Percentiles rank a stretch among this genome's conserved stretches.
Conservation (phyloP, 1,140 invertebrate genomes). For the Eubasilissa regina region DNA sequence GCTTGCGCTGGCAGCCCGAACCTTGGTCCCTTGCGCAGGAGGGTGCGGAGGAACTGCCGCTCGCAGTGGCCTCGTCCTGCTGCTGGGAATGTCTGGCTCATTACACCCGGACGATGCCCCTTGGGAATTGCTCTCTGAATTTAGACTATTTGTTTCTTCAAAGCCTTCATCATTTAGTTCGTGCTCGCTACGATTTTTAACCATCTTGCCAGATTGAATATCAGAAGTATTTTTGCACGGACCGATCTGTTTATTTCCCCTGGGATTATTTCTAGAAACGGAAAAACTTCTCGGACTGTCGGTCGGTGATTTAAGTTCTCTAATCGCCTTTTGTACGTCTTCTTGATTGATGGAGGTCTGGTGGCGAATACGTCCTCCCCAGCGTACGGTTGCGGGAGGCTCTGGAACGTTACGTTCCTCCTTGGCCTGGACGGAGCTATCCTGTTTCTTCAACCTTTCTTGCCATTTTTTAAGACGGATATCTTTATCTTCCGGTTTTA, state of each 20-base stretch:
- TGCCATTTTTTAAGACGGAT: slow-evolving; percentile 77
- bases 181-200: slow-evolving; percentile 72
- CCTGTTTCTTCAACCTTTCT: slow-evolving; percentile 73
- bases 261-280: slow-evolving; percentile 14
- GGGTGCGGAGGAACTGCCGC: slow-evolving; percentile 62
- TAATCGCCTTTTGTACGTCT: slow-evolving; percentile 76
- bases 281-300: slow-evolving; percentile 68
- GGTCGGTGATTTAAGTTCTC: slow-evolving; percentile 75
- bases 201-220: slow-evolving; percentile 63
- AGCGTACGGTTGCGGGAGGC: slow-evolving; percentile 46
- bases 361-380: slow-evolving; percentile 64
- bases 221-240: slow-evolving; percentile 63
- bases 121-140: slow-evolving; percentile 88
- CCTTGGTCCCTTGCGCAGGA: slow-evolving; percentile 62
- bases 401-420: slow-evolving; percentile 40
- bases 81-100: slow-evolving; percentile 76
- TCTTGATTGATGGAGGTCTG: slow-evolving; percentile 78
- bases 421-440: slow-evolving; percentile 39
- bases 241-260: slow-evolving; percentile 33
- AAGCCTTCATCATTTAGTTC: slow-evolving; percentile 91
- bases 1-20: not conserved
- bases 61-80: slow-evolving; percentile 57
- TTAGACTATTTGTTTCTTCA: slow-evolving; percentile 88
- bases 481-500: slow-evolving; percentile 74
- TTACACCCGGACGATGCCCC: slow-evolving; percentile 83